phyloP scores from a whole-genome alignment of 2,888 invertebrate species.

The Epistrophella euchroma region DNA sequence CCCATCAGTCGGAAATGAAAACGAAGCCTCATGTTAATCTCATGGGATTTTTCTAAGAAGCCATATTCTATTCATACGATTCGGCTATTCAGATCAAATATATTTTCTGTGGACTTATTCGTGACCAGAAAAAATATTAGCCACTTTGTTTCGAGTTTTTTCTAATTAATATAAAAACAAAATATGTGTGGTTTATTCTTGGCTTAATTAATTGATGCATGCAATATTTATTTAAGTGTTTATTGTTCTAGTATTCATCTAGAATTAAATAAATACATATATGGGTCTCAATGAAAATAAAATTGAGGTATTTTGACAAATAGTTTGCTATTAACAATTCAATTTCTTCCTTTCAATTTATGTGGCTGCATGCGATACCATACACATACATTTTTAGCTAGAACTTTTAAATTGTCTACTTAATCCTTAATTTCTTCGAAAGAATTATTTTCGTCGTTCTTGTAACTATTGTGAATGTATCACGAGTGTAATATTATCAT shows the following conservation, averaged over 20 bases:
- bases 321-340: too few relatives aligned
- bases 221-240: conserved; percentile 6
- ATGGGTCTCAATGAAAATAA: too few relatives aligned
- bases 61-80: conserved; percentile 48
- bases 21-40: conserved; percentile 34
- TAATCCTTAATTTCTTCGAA: too few relatives aligned
- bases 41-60: conserved; percentile 61
- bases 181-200: conserved; percentile 16
- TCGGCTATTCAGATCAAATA: conserved; percentile 9
- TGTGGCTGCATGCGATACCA: too few relatives aligned
- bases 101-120: conserved; percentile 51
- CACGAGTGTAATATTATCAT: background rate
- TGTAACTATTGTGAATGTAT: background rate
- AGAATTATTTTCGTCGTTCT: background rate
- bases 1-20: conserved; percentile 37
- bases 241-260: too few relatives aligned
- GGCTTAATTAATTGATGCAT: conserved; percentile 17
- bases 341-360: too few relatives aligned
- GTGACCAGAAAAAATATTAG: background rate
- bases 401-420: too few relatives aligned
- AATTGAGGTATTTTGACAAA: too few relatives aligned
- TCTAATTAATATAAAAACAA: conserved; percentile 72
- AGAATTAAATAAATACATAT: too few relatives aligned
- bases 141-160: conserved; percentile 54
- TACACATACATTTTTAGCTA: too few relatives aligned